These are phyloP conservation scores for Mizuhopecten yessoensis DNA, from an alignment of 1,140 invertebrate genomes.

Conservation along the genomic window DNA sequence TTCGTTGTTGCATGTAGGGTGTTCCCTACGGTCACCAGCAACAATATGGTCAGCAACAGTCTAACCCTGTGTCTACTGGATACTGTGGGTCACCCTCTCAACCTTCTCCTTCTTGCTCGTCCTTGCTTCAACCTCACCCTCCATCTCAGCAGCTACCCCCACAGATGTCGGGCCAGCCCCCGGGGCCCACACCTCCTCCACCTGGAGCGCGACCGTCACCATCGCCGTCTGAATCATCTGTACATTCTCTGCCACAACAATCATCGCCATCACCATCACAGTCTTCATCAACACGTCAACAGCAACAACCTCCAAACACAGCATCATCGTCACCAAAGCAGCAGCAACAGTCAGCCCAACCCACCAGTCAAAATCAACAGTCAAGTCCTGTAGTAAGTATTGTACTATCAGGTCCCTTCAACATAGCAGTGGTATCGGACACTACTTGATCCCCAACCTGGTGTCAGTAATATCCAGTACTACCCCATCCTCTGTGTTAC, in stretches of 20 bases:
- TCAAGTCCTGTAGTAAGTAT: constrained; percentile 60
- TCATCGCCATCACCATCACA: constrained; percentile 56
- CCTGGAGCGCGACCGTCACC: constrained; percentile 50
- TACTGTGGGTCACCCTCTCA: constrained; percentile 52
- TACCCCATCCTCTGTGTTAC: not conserved
- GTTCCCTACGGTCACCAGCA: constrained; percentile 32
- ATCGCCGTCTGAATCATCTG: constrained; percentile 41
- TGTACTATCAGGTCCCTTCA: not conserved
- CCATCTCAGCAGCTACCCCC: constrained; percentile 60
- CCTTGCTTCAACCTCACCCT: constrained; percentile 51
- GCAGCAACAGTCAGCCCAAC: constrained; percentile 41
- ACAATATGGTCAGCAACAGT: constrained; percentile 44
- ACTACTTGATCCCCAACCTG: not conserved
- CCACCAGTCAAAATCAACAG: constrained; percentile 52
- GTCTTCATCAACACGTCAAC: constrained; percentile 51
- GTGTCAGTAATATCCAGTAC: not conserved
- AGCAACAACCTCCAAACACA: constrained; percentile 58
- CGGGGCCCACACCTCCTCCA: constrained; percentile 52
- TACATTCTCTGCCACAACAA: constrained; percentile 40
- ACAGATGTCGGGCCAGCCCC: constrained; percentile 36
- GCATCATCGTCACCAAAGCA: constrained; percentile 51
- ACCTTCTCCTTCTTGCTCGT: constrained; percentile 46
- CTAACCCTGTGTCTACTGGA: constrained; percentile 53
- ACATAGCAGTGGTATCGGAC: not conserved
- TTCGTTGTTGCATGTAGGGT: constrained; percentile 38